Conservation (phyloP, 2,797 vertebrate species). For the Eleutherodactylus coqui region DNA sequence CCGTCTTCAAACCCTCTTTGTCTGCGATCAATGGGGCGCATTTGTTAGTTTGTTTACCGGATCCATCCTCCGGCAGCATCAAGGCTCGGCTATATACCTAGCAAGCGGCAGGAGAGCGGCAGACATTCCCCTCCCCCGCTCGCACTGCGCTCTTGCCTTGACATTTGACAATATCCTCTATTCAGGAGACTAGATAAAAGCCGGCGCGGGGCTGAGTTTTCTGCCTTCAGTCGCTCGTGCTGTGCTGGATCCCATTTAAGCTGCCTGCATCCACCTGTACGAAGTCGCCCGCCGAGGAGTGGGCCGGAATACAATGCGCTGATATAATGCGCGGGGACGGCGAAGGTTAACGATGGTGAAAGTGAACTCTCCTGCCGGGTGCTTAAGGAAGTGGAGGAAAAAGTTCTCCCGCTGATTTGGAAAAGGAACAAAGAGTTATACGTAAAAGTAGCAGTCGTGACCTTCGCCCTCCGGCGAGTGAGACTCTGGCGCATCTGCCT, state of each 20-base stretch:
- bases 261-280: constrained; percentile 68
- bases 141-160: constrained; percentile 15
- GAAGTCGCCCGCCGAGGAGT: constrained; percentile 61
- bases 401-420: constrained; percentile 68
- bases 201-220: constrained; percentile 64
- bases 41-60: constrained; percentile 59
- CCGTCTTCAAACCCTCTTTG: constrained; percentile 57
- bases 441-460: constrained; percentile 50
- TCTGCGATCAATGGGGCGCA: constrained; percentile 57
- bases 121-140: constrained; percentile 32
- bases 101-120: constrained; percentile 32
- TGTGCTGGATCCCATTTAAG: constrained; percentile 66
- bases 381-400: constrained; percentile 65
- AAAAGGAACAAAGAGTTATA: constrained; percentile 69
- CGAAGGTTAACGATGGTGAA: constrained; percentile 72
- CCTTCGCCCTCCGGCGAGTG: neutral
- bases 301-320: constrained; percentile 64
- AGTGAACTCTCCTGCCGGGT: constrained; percentile 70
- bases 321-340: constrained; percentile 67
- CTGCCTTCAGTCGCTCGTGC: constrained; percentile 65
- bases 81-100: constrained; percentile 43
- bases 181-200: constrained; percentile 63
- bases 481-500: constrained; percentile 25
- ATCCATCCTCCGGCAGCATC: constrained; percentile 34
- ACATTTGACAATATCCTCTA: constrained; percentile 65